phyloP scores from a whole-genome alignment of 2,797 vertebrate species.

The Karalla daura region DNA sequence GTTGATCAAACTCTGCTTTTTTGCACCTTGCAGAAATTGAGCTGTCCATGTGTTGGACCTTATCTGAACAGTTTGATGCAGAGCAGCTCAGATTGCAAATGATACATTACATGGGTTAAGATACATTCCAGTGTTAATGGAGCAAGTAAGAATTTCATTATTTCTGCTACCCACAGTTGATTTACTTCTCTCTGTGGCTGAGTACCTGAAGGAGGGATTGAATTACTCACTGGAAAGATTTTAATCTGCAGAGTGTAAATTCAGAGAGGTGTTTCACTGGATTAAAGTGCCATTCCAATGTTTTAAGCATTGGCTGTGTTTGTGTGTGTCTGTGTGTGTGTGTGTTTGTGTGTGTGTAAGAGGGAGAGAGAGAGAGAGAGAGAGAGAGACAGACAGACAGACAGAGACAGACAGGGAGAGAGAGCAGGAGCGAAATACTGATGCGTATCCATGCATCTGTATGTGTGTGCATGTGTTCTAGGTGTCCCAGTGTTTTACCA shows the following conservation, averaged over 20 bases:
- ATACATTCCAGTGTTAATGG: constrained; percentile 58
- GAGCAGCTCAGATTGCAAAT: constrained; percentile 1
- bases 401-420: too few species aligned
- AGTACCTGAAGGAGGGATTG: constrained; percentile 27
- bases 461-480: constrained; percentile 16
- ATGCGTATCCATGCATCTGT: too few species aligned
- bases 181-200: not conserved
- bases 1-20: constrained; percentile 6
- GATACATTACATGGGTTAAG: constrained; percentile 12
- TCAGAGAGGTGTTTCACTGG: constrained; percentile 39
- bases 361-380: too few species aligned
- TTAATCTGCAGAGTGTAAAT: constrained; percentile 34
- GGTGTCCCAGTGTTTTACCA: constrained; percentile 52
- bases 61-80: not conserved
- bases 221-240: constrained; percentile 26
- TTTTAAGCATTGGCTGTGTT: constrained; percentile 11
- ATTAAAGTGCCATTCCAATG: constrained; percentile 21
- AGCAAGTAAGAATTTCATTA: constrained; percentile 44
- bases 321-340: constrained; percentile 3
- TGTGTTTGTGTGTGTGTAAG: constrained; percentile 25
- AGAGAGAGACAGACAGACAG: too few species aligned
- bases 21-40: not conserved
- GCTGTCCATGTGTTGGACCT: not conserved
- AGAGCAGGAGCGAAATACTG: too few species aligned
- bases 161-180: constrained; percentile 49